Conservation (phyloP, 2,888 invertebrate species). For the Tetranychus piercei region DNA sequence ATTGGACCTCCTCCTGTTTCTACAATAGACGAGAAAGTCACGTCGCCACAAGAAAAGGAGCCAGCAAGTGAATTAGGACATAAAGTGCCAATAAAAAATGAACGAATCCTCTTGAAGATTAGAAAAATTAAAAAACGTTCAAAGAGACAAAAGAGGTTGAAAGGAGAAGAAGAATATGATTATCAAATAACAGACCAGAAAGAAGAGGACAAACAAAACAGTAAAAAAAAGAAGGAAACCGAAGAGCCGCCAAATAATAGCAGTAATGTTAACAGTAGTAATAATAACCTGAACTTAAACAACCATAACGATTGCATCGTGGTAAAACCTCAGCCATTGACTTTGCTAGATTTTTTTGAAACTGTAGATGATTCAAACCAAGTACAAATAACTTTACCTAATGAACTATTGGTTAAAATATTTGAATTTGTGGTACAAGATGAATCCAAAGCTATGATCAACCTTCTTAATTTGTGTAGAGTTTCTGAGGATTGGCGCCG, state of each 20-base stretch:
- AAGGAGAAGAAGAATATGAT: neutral
- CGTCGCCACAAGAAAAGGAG: neutral
- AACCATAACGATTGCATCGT: neutral
- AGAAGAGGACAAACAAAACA: neutral
- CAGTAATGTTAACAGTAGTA: neutral
- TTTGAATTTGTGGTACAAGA: constrained; percentile 10
- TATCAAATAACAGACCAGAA: neutral
- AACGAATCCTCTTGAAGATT: neutral
- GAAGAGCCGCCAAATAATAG: neutral
- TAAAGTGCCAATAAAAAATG: neutral
- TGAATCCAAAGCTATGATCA: constrained; percentile 4
- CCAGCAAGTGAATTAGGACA: neutral
- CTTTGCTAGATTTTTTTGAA: neutral
- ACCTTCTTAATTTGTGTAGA: constrained; percentile 14
- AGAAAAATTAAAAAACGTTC: neutral
- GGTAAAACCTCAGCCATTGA: neutral
- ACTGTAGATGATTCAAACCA: neutral
- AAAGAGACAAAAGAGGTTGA: no score
- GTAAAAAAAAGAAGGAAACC: neutral
- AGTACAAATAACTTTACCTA: constrained; percentile 1
- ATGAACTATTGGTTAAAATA: neutral
- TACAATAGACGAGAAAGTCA: neutral
- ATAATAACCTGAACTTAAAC: neutral
- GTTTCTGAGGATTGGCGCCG: constrained; percentile 20
- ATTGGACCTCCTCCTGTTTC: neutral